Conservation (phyloP, 2,888 invertebrate species). For the Aspidiotus rigidus region DNA sequence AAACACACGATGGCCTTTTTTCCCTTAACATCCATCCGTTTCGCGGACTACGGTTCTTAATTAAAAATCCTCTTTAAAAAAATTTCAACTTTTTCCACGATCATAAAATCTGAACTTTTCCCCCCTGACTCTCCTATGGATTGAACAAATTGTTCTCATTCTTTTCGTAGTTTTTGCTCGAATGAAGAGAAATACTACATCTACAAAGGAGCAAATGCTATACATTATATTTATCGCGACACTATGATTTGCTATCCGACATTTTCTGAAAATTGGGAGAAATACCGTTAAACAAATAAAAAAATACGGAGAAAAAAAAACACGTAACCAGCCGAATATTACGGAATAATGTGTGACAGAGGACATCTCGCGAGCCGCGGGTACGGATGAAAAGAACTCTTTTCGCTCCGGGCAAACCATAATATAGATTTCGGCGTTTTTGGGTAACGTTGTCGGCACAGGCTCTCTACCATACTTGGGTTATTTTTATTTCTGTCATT, state of each 20-base stretch:
- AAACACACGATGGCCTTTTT: no score
- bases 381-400: conserved; percentile 25
- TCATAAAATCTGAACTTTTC: background rate
- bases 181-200: background rate
- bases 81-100: background rate
- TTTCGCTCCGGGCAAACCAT: conserved; percentile 14
- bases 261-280: background rate
- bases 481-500: conserved; percentile 32
- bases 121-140: no score
- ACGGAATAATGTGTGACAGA: background rate
- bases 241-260: background rate
- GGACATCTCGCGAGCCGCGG: conserved; percentile 5
- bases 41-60: background rate
- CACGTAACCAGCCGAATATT: background rate
- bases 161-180: background rate
- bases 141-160: background rate
- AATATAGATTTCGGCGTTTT: conserved; percentile 33
- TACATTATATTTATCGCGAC: background rate
- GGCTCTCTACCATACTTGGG: conserved; percentile 1
- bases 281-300: background rate
- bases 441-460: conserved; percentile 16
- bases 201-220: background rate
- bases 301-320: background rate
- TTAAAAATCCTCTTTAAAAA: background rate
- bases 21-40: no score